These are phyloP conservation scores for Rostratula benghalensis DNA, from an alignment of 2,113 vertebrate genomes.

Conservation along the genomic window DNA sequence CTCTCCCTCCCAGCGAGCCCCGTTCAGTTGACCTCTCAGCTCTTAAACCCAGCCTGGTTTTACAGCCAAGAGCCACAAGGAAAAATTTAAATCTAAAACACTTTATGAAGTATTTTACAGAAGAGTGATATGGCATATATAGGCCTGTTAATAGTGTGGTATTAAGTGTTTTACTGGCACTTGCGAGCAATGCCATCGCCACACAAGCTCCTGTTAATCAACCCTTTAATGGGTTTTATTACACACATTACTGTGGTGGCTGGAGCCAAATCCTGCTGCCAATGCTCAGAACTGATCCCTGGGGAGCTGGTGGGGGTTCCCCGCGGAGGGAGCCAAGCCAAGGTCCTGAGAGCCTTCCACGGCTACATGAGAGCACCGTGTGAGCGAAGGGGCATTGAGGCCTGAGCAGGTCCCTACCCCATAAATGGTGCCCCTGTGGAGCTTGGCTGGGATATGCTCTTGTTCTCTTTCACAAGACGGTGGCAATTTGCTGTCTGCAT, in stretches of 20 bases:
- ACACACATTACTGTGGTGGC: rapidly evolving
- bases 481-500: not conserved
- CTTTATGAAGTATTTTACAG: not conserved
- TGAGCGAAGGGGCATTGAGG: rapidly evolving
- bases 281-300: rapidly evolving
- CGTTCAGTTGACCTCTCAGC: not conserved
- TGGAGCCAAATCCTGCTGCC: not conserved
- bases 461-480: not conserved
- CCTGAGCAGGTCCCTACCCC: not conserved
- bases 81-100: not conserved
- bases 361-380: rapidly evolving
- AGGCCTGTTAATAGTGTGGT: not conserved
- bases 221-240: not conserved
- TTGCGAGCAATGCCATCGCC: rapidly evolving
- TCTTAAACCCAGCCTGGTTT: not conserved
- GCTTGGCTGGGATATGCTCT: rapidly evolving
- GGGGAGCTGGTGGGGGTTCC: not conserved
- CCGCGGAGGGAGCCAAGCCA: not conserved
- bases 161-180: not conserved
- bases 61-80: not conserved
- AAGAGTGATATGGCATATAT: not conserved
- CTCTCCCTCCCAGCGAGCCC: not conserved
- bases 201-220: not conserved
- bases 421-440: rapidly evolving
- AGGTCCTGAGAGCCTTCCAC: not conserved